These are phyloP conservation scores for Oreocharis arfaki DNA, from an alignment of 2,113 vertebrate genomes.

Conservation along the genomic window DNA sequence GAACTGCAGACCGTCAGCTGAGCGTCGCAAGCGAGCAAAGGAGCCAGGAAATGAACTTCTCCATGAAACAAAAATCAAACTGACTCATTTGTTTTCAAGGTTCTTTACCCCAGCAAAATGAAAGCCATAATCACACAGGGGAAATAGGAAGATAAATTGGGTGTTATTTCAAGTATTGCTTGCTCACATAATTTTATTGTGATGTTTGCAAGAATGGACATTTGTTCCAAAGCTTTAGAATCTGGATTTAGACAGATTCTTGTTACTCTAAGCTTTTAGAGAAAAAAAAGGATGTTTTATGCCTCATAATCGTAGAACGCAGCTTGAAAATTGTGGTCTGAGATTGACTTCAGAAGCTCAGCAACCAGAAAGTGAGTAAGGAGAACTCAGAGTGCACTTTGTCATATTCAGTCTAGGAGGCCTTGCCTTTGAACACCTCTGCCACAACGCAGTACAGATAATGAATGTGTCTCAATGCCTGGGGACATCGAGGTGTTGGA, in stretches of 20 bases:
- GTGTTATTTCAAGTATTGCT: constrained; percentile 46
- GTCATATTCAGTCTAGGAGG: not conserved
- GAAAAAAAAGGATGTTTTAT: not conserved
- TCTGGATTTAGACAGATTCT: constrained; percentile 29
- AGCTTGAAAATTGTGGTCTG: not conserved
- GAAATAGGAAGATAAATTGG: constrained; percentile 51
- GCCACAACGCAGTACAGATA: not conserved
- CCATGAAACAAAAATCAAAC: constrained; percentile 48
- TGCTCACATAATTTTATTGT: constrained; percentile 57
- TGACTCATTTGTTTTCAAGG: constrained; percentile 60
- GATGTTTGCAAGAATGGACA: constrained; percentile 30
- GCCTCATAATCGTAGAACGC: not conserved
- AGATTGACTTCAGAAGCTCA: not conserved
- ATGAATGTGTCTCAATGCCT: not conserved
- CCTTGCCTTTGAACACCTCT: not conserved
- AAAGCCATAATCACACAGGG: constrained; percentile 56
- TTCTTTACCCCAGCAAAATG: constrained; percentile 19
- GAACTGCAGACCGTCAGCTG: not conserved
- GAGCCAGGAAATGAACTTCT: constrained; percentile 37
- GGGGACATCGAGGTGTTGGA: not conserved
- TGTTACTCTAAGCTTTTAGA: not conserved
- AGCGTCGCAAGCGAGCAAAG: accelerated
- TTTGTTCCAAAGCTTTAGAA: constrained; percentile 30
- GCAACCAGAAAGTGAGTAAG: not conserved
- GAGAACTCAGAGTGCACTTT: not conserved